phyloP scores from a whole-genome alignment of 2,797 vertebrate genomes.

The Amphiprion clarkii region DNA sequence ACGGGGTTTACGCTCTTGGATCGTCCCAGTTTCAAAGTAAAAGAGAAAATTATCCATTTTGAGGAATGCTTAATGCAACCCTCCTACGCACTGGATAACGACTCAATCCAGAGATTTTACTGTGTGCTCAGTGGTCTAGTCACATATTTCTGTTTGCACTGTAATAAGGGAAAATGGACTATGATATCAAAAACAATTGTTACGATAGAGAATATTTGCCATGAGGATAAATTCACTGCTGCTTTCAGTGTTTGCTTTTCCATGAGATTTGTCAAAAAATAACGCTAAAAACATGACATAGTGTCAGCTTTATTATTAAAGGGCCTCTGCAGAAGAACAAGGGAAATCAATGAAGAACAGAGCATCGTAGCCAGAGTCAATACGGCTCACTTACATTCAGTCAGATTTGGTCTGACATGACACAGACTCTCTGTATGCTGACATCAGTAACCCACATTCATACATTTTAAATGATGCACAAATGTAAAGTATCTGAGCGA shows the following conservation, averaged over 20 bases:
- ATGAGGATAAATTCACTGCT: neutral
- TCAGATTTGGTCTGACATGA: neutral
- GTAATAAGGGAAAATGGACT: neutral
- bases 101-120: neutral
- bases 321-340: neutral
- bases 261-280: neutral
- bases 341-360: neutral
- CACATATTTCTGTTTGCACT: neutral
- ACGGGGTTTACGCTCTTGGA: slow-evolving; percentile 2
- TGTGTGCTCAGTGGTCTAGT: neutral
- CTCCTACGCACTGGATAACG: slow-evolving; percentile 19
- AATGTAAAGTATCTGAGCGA: neutral
- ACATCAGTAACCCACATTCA: neutral
- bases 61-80: neutral
- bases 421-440: too few relatives aligned
- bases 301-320: neutral
- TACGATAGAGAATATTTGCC: neutral
- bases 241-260: neutral
- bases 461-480: neutral
- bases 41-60: slow-evolving; percentile 14
- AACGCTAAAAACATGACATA: neutral
- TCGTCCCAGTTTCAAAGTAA: slow-evolving; percentile 16
- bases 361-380: neutral
- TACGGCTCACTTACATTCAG: neutral
- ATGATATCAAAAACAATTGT: neutral